Evolutionary conservation across 1,140 invertebrate genomes (phyloP).

Genomic region (Carposina sasakii): DNA sequence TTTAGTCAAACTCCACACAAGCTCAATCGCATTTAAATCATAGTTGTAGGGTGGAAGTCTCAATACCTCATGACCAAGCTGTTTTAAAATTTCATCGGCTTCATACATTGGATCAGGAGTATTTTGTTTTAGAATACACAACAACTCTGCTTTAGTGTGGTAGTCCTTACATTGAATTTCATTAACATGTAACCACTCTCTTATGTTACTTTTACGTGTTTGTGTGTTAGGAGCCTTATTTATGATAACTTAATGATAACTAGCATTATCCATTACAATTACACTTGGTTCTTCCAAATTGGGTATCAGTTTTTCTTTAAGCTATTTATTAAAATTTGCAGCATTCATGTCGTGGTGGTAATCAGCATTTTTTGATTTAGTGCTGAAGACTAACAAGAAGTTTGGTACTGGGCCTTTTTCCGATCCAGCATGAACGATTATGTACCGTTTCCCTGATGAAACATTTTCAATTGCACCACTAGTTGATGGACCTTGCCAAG

Average conservation of each 20-base stretch:
- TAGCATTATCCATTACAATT: conserved; percentile 11
- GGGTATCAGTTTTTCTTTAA: conserved; percentile 10
- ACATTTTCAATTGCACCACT: conserved; percentile 6
- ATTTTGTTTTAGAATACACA: conserved; percentile 7
- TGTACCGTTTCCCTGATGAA: conserved; percentile 9
- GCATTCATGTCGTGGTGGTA: conserved; percentile 13
- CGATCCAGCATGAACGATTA: conserved; percentile 11
- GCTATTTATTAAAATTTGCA: conserved; percentile 7
- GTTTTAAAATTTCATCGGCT: conserved; percentile 1
- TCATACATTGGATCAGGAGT: conserved; percentile 9
- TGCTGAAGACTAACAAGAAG: conserved; percentile 7
- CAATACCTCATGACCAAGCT: conserved; percentile 13
- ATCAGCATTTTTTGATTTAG: conserved; percentile 7
- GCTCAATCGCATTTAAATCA: conserved; percentile 24
- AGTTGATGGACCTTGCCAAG: conserved; percentile 1
- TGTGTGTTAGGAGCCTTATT: conserved; percentile 8
- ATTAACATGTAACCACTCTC: conserved; percentile 7
- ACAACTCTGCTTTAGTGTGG: conserved; percentile 1
- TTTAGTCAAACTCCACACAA: conserved; percentile 16
- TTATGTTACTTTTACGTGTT: background rate
- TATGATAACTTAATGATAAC: conserved; percentile 7
- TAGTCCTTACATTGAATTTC: conserved; percentile 5
- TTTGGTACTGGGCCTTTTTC: conserved; percentile 12
- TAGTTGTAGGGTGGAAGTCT: conserved; percentile 22
- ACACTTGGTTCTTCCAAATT: conserved; percentile 5